Evolutionary conservation across 2,888 invertebrate genomes (phyloP).

Genomic region (Drosophila suboccidentalis): DNA sequence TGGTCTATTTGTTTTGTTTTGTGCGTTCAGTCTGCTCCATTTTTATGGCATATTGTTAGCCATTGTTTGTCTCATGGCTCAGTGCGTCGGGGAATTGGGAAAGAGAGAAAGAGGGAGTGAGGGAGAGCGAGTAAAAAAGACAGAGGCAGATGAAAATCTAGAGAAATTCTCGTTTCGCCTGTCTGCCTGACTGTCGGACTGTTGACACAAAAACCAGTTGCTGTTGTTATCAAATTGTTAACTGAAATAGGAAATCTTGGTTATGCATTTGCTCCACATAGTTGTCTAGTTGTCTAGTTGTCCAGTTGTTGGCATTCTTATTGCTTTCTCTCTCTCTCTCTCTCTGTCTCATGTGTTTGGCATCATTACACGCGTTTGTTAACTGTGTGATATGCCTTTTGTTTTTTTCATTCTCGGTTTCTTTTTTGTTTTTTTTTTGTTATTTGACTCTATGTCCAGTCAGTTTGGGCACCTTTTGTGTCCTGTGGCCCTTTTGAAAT

Average conservation of each 20-base stretch:
- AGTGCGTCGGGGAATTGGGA: conserved; percentile 48
- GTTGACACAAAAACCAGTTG: conserved; percentile 73
- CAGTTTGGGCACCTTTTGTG: conserved; percentile 12
- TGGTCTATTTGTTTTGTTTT: conserved; percentile 9
- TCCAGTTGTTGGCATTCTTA: conserved; percentile 32
- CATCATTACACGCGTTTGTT: conserved; percentile 67
- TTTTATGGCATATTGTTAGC: conserved; percentile 69
- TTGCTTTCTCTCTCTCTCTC: conserved; percentile 7
- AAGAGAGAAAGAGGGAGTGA: conserved; percentile 3
- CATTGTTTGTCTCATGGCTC: conserved; percentile 64
- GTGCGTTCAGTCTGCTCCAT: conserved; percentile 23
- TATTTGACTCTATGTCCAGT: background rate
- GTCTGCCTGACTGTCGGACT: too few relatives aligned
- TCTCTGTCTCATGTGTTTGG: conserved; percentile 18
- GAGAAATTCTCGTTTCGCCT: conserved; percentile 40
- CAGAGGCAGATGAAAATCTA: conserved; percentile 30
- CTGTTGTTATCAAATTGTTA: conserved; percentile 73
- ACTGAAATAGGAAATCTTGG: conserved; percentile 80
- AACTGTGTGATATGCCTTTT: conserved; percentile 60
- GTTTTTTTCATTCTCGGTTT: conserved; percentile 18
- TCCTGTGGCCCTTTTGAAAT: conserved; percentile 56
- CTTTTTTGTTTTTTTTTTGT: background rate
- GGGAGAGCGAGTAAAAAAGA: background rate
- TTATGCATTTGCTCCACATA: conserved; percentile 66
- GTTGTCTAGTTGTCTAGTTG: conserved; percentile 51